Base-by-base conservation (phyloP, 2,888 invertebrate genomes). In the Adineta ricciae region DNA sequence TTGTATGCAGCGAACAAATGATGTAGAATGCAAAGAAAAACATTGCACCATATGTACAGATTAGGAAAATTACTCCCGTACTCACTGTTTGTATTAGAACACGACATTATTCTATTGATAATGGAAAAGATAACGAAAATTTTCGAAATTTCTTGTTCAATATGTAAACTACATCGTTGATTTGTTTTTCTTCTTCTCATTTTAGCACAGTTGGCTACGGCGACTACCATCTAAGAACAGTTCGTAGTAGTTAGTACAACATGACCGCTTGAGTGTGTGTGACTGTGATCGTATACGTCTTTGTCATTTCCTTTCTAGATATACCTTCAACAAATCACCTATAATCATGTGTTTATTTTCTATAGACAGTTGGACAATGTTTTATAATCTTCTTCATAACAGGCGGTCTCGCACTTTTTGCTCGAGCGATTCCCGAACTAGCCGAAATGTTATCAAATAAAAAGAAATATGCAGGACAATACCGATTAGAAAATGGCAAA, bases 401-500 rank as follows among this genome's bases (percentile, higher is more conserved):
- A 92, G 97, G 97, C 92, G 98, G 98, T 93, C 95, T 99, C 96
- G 98, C 98, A 93, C 96, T 98, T 94, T 99, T 99, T 94, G 97
- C 98, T 93, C 97, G 96, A 94, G 97, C 97, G 94, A 96, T 99
- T 93, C 98, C 98, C 92, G 98, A 99, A 94, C 97, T 99, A 93
- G 96, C 96, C 92, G 97, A 98, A 93, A 94, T 98, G 93, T 95
- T 98, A 92, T 97, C 97, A 93, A 96, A 96, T 93, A 94, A 97
- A 92, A 95, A 96, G 94, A 97, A 97, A 93, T 98, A 97, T 93
- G 96, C 96, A 93, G 98, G 98, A 93, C 95, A 95, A 92, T 98
- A 97, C 94, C 96, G 93, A 94, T 97, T 97, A 93, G 98, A 98
- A 94, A 95, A 96, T 93, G 97, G 97, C 93, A 96, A 96, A 95